Evolutionary conservation across 2,113 vertebrate species (phyloP).

Genomic region (Bubalus kerabau): DNA sequence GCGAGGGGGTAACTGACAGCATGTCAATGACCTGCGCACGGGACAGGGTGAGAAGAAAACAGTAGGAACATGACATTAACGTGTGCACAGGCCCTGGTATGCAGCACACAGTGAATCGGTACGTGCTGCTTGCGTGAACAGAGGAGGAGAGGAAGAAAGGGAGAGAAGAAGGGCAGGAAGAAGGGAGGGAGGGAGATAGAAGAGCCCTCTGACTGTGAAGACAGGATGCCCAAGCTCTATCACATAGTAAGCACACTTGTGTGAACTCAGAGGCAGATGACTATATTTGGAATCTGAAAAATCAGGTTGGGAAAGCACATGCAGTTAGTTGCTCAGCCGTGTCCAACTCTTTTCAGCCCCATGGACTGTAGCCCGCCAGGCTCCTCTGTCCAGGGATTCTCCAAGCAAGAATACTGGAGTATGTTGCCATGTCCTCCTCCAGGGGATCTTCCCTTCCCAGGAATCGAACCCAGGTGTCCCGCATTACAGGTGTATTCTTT

Average conservation of each 20-base stretch:
- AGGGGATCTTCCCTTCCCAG: background rate
- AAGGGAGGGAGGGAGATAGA: background rate
- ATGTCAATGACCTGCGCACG: accelerated
- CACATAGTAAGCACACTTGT: accelerated
- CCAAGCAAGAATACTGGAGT: background rate
- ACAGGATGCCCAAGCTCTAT: background rate
- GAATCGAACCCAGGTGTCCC: background rate
- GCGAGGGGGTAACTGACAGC: accelerated
- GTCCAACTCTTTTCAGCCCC: background rate
- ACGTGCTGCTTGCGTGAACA: background rate
- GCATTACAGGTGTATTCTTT: background rate
- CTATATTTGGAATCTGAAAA: background rate
- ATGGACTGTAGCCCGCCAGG: background rate
- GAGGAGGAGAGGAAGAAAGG: background rate
- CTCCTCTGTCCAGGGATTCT: background rate
- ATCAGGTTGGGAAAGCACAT: background rate
- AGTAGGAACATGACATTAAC: background rate
- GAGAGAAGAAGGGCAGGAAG: background rate
- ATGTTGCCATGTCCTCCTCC: background rate
- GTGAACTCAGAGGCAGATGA: background rate
- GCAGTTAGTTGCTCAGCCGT: background rate
- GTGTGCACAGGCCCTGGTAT: accelerated
- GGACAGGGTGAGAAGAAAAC: background rate
- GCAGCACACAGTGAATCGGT: background rate
- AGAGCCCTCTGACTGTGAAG: accelerated